These are phyloP conservation scores for Palythoa grandiflora DNA, from an alignment of 92 coral and sea anemone genomes.

Conservation along the genomic window DNA sequence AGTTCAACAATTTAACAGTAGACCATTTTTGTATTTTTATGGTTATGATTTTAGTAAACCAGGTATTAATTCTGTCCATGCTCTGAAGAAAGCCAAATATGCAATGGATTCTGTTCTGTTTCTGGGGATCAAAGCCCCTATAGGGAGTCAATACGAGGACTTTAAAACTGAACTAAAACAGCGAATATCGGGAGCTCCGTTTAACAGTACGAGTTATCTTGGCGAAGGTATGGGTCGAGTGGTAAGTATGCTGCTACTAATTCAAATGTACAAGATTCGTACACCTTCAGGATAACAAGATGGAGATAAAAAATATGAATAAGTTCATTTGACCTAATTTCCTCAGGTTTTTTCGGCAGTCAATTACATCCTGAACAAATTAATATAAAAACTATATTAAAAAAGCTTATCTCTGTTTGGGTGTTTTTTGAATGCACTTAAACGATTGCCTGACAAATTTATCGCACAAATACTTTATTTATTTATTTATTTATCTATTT, in stretches of 20 bases:
- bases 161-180: conserved; percentile 54
- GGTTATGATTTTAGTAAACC: neutral
- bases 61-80: neutral
- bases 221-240: neutral
- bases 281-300: no score
- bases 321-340: no score
- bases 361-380: no score
- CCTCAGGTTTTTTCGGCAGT: no score
- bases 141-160: conserved; percentile 45
- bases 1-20: neutral
- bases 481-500: no score
- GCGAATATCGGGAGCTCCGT: conserved; percentile 67
- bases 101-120: conserved; percentile 72
- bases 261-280: neutral
- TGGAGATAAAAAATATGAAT: no score
- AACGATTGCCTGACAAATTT: no score
- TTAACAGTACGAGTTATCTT: conserved; percentile 52
- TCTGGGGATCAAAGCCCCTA: conserved; percentile 61
- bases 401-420: no score
- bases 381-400: no score
- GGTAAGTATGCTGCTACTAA: conserved; percentile 20
- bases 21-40: conserved; percentile 59
- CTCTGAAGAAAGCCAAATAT: neutral
- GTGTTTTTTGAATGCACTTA: no score
- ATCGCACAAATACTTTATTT: no score